These are phyloP conservation scores for Ectropis crepuscularia DNA, from an alignment of 2,888 invertebrate species.

Conservation along the genomic window DNA sequence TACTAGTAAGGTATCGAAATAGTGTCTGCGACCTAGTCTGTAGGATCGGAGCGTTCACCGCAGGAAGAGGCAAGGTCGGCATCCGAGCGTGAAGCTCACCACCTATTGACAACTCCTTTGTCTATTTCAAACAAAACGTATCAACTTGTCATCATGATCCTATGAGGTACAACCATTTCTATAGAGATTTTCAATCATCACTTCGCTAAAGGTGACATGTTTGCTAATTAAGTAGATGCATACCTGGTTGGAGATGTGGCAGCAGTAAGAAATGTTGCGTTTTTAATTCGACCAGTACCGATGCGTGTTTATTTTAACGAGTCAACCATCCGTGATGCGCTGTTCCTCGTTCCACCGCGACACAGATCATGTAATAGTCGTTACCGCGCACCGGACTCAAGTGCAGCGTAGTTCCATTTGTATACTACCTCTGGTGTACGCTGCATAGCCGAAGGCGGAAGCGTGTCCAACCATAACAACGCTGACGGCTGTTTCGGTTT, in stretches of 20 bases:
- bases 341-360: constrained; percentile 53
- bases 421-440: constrained; percentile 13
- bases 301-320: constrained; percentile 69
- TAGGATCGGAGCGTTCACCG: constrained; percentile 55
- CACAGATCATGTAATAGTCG: constrained; percentile 26
- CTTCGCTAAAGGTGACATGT: not conserved
- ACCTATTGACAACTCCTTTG: constrained; percentile 65
- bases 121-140: constrained; percentile 35
- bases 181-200: constrained; percentile 6
- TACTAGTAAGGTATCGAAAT: constrained; percentile 15
- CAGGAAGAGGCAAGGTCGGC: constrained; percentile 82
- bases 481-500: constrained; percentile 69
- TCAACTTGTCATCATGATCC: constrained; percentile 21
- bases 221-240: constrained; percentile 8
- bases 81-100: constrained; percentile 77
- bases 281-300: constrained; percentile 47
- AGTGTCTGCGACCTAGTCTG: constrained; percentile 43
- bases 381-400: constrained; percentile 15
- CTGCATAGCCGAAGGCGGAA: constrained; percentile 67
- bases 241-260: constrained; percentile 12
- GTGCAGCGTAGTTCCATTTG: constrained; percentile 35
- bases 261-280: constrained; percentile 15
- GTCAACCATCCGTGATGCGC: constrained; percentile 61
- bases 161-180: not conserved
- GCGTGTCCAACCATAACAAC: constrained; percentile 76